Evolutionary conservation across 2,113 vertebrate species (phyloP), one percentile per base, ranked within the genome.

Genomic region (Xiphorhynchus elegans): DNA sequence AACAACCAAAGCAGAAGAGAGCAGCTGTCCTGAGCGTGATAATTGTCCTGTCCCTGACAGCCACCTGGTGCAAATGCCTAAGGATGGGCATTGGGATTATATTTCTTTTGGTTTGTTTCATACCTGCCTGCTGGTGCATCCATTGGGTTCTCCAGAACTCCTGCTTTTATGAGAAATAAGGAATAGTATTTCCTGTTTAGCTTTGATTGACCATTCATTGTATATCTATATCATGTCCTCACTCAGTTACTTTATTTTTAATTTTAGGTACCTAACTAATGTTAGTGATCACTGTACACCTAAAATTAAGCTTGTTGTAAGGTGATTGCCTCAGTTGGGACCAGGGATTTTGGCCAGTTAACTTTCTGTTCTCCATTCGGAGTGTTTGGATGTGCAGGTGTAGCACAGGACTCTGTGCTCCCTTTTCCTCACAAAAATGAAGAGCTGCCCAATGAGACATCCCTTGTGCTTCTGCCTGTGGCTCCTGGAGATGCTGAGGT

Each of bases 401-500:
- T 5, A 28, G 50, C 35, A 5, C 59, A n/a, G 66, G n/a, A 49
- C 11, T 10, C 16, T 49, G 35, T 14, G 8, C 13, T 85, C 29
- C 17, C 13, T 81, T 81, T 59, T 42, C 63, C 25, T n/a, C 29
- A 24, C 5, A 40, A 52, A 76, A 59, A 55, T 14, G 2, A 72
- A 44, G 31, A 6, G n/a, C 26, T 59, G 18, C 31, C 26, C 44
- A 13, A 11, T 17, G 40, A 86, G 56, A 17, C 7, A 31, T 40
- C 6, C 14, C 46, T 35, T 29, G 17, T 58, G 44, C 25, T 35
- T 18, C 26, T 83, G 23, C 5, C 1, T 31, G 0, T 1, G 3
- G 29, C 28, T 80, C 39, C 77, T 49, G 78, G 26, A 56, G 46
- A 2, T 44, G 50, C 56, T 82, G 46, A 7, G 66, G 55, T 16